phyloP scores from a whole-genome alignment of 2,113 vertebrate species.

The Oreochromis tanganicae region DNA sequence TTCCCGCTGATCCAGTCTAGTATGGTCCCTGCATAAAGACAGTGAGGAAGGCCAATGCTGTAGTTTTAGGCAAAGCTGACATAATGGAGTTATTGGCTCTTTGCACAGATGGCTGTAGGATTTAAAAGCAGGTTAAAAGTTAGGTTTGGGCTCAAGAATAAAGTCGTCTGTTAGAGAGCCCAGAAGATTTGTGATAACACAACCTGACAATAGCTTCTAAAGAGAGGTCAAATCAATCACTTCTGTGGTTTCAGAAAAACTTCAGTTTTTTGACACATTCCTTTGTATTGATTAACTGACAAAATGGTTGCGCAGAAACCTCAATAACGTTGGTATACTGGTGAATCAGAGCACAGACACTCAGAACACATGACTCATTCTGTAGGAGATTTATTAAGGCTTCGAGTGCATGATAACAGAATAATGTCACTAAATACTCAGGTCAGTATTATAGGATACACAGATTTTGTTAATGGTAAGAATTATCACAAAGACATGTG shows the following conservation, averaged over 20 bases:
- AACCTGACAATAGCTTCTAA: neutral
- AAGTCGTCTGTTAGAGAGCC: neutral
- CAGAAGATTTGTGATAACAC: neutral
- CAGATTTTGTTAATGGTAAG: neutral
- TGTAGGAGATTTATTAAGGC: constrained; percentile 67
- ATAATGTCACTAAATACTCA: constrained; percentile 25
- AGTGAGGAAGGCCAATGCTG: neutral
- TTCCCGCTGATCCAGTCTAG: neutral
- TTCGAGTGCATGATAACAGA: constrained; percentile 45
- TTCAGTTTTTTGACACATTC: neutral
- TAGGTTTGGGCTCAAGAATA: neutral
- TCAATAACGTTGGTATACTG: neutral
- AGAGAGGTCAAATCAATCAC: neutral
- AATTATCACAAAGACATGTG: neutral
- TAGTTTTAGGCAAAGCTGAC: neutral
- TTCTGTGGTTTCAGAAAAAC: neutral
- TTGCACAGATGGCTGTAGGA: neutral
- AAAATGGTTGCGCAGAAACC: neutral
- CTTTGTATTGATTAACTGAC: neutral
- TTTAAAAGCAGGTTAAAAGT: neutral
- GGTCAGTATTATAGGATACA: neutral
- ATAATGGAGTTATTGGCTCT: neutral
- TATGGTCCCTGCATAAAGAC: neutral
- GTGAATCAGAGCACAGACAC: neutral
- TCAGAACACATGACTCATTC: neutral